Evolutionary conservation across 2,888 invertebrate genomes (phyloP).

Genomic region (Salpingus planirostris): DNA sequence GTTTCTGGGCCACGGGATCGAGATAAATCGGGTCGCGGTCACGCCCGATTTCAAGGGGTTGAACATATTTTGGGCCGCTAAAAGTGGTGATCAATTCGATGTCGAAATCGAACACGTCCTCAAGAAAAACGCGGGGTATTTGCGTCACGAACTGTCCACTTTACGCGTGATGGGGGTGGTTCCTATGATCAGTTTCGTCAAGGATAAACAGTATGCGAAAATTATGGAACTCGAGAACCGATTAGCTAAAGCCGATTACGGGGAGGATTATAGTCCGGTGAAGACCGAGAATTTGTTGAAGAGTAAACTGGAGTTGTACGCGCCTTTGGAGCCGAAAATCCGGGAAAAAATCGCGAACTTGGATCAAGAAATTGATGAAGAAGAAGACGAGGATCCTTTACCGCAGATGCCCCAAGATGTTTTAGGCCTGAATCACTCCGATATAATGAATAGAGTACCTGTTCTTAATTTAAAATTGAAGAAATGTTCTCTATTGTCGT

Average conservation of each 20-base stretch:
- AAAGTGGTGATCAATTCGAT: conserved; percentile 45
- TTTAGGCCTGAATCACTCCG: conserved; percentile 57
- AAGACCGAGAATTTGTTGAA: conserved; percentile 33
- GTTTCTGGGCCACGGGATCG: conserved; percentile 57
- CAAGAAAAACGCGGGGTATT: conserved; percentile 46
- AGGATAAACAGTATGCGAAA: conserved; percentile 52
- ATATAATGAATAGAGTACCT: conserved; percentile 49
- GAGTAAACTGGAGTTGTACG: not conserved
- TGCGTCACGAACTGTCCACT: conserved; percentile 66
- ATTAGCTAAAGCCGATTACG: conserved; percentile 56
- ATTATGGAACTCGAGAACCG: conserved; percentile 52
- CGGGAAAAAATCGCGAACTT: conserved; percentile 23
- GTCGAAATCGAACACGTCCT: conserved; percentile 47
- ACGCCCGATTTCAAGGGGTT: conserved; percentile 56
- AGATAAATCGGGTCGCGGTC: conserved; percentile 63
- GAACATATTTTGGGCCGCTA: conserved; percentile 65
- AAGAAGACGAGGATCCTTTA: conserved; percentile 41
- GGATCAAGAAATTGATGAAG: conserved; percentile 19
- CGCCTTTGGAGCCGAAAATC: not conserved
- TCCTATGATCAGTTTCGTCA: conserved; percentile 64
- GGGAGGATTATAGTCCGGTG: conserved; percentile 52
- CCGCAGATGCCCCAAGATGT: conserved; percentile 67
- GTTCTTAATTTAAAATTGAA: conserved; percentile 1
- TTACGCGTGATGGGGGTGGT: conserved; percentile 66
- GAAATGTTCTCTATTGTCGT: not conserved